phyloP scores from a whole-genome alignment of 2,113 vertebrate genomes.

The Apus apus region DNA sequence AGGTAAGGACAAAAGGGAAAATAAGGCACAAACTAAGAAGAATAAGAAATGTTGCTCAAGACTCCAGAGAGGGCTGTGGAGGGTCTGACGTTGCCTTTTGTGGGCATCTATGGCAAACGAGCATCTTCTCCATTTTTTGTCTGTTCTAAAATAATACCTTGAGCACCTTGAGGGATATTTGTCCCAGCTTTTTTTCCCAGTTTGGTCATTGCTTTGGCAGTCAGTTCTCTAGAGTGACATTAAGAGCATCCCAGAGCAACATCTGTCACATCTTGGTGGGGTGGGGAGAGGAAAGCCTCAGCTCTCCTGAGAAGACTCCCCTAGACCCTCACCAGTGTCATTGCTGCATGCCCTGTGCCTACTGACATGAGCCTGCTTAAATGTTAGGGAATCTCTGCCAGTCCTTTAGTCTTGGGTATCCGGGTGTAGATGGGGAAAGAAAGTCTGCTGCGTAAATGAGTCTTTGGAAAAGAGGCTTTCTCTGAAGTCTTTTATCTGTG shows the following conservation, averaged over 20 bases:
- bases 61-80: neutral
- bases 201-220: neutral
- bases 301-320: neutral
- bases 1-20: neutral
- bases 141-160: neutral
- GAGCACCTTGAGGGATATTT: neutral
- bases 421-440: neutral
- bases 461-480: neutral
- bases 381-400: neutral
- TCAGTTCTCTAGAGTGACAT: neutral
- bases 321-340: rapidly evolving
- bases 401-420: neutral
- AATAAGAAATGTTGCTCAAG: neutral
- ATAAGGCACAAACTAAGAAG: neutral
- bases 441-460: neutral
- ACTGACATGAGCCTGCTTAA: neutral
- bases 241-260: neutral
- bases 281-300: neutral
- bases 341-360: neutral
- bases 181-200: neutral
- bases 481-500: neutral
- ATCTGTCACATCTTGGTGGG: rapidly evolving
- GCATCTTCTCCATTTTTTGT: neutral
- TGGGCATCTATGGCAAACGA: neutral
- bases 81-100: neutral